Evolutionary conservation across 2,888 invertebrate species (phyloP), one percentile per base, ranked within the genome.

Genomic region (Lacanobia wlatinum): DNA sequence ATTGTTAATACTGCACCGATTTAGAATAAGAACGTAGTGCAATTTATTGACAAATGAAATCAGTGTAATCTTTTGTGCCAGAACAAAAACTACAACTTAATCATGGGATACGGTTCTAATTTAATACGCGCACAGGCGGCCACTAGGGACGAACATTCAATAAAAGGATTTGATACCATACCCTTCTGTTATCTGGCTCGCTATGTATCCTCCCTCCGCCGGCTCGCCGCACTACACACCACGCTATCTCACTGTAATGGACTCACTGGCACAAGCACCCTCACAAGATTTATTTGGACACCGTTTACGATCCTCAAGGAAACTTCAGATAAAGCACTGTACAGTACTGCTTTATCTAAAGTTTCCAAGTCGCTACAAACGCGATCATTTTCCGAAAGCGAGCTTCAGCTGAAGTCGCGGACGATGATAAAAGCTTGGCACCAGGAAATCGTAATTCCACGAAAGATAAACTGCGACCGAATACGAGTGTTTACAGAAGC

Each of bases 221-320:
- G 55, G 38, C 64, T 14, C 18, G 18, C 38, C 53, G 56, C 67
- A 73, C 71, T 52, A 69, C 69, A 66, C 62, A 70, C 59, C 58
- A 71, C 23, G 48, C 61, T 84, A 82, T 80, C 73, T 78, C 46
- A 50, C 52, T 63, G 52, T 73, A 70, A 78, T 76, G 63, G 68
- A 76, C 70, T 64, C 72, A 69, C 69, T 63, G 55, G 53, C 65
- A 70, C 71, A 34, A 58, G 56, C 62, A 66, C 48, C 56, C 52
- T 60, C 53, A 66, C 28, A 53, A 77, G 61, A 82, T 83, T 82
- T 86, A 83, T 80, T 76, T 70, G 59, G 46, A 71, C 65, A 70
- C 61, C 23, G 53, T 70, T 70, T 70, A 78, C 43, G 53, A 65
- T 71, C 43, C 63, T 71, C 59, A 65, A 73, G 68, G 56, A 69